Evolutionary conservation across 2,113 vertebrate genomes (phyloP).

Genomic region (Campylomormyrus tamandua): DNA sequence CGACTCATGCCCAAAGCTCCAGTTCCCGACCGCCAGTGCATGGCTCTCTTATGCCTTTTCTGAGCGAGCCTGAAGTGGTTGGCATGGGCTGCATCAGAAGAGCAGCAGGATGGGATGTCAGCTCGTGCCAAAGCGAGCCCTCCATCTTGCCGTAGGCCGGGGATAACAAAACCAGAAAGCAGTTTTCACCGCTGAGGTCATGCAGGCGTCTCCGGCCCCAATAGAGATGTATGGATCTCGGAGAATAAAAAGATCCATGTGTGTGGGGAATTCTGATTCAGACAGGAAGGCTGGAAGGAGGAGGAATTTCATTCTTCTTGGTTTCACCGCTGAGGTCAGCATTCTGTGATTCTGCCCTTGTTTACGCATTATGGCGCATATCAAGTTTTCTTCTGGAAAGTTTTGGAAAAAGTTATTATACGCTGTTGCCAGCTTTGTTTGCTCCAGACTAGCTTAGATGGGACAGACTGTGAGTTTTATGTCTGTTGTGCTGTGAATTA

Average conservation of each 20-base stretch:
- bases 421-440: not conserved
- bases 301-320: not conserved
- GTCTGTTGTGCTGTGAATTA: not conserved
- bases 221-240: slow-evolving; percentile 4
- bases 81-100: not conserved
- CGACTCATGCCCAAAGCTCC: not conserved
- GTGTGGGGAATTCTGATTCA: not conserved
- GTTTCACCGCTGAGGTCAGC: not conserved
- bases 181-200: slow-evolving; percentile 16
- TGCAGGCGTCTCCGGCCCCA: not conserved
- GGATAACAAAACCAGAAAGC: slow-evolving; percentile 1
- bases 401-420: not conserved
- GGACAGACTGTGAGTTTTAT: not conserved
- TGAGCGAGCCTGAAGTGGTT: not conserved
- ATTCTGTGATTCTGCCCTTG: not conserved
- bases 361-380: not conserved
- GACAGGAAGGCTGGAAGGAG: not conserved
- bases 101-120: not conserved
- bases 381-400: not conserved
- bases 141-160: not conserved
- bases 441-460: not conserved
- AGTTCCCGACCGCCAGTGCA: not conserved
- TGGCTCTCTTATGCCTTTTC: not conserved
- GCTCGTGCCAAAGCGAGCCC: not conserved
- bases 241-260: not conserved